Base-by-base conservation (phyloP, 2,113 vertebrate genomes). In the Malurus elegans region DNA sequence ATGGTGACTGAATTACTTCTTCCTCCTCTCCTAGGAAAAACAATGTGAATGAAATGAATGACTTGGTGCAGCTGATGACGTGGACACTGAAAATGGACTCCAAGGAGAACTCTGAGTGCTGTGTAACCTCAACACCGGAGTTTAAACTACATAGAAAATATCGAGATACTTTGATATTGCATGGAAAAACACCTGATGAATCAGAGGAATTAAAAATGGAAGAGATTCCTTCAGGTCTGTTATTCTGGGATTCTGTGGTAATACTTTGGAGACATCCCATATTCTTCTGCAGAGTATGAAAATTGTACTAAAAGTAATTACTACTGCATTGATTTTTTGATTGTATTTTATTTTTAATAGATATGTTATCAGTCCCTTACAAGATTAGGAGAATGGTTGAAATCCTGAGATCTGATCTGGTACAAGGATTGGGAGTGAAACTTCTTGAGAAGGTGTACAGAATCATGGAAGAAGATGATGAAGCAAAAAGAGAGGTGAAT, bases 11-110 rank as follows among this genome's bases (percentile, higher is more conserved):
- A 71, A 45, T 66, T 21, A 32, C 6, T 20, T 76, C 23, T 82
- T 85, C 19, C 23, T 93, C 87, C 62, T 88, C 29, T 73, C 61
- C 34, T 93, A 99, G 99, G 91, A 99, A 98, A 96, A 96, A 81
- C 74, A 98, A 94, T 26, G 96, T 96, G 91, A 98, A 69, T 71
- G 99, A 99, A 96, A 99, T 99, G 96, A 98, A 98, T 76, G 99
- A 99, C 95, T 98, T 99, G 90, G 98, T 99, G 70, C 98, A 99
- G 34, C 92, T 99, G 96, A 99, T 99, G 99, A 99, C 99, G 2
- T 93, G 98, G 88, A 99, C 99, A 14, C 98, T 99, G 95, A 98
- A 98, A 86, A 97, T 99, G 98, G 98, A 98, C 85, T 95, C 96
- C 67, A 98, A 97, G 93, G 96, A 97, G 61, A 97, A 75, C 64